A percentile compares a stretch with the other conserved stretches of the same genome.
These are phyloP conservation scores for Tonatia bakeri DNA, from an alignment of 2,113 vertebrate genomes.

Conservation along the genomic window DNA sequence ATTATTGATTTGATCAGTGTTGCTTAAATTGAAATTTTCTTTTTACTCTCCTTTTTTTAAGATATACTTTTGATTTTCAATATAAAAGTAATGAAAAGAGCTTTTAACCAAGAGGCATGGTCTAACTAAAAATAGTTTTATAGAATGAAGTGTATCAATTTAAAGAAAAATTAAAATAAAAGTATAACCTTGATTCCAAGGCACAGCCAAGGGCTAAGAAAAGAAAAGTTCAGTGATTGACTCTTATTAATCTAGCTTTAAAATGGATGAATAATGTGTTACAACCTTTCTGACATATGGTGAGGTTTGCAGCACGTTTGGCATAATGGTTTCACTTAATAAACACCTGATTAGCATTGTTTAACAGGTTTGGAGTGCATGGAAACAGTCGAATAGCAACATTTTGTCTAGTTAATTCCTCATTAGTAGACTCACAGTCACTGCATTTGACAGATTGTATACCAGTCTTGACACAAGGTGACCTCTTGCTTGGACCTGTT, in stretches of 20 bases:
- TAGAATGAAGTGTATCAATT: not conserved
- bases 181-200: slow-evolving; percentile 80
- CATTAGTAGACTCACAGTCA: slow-evolving; percentile 82
- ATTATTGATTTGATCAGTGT: not conserved
- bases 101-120: not conserved
- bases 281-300: slow-evolving; percentile 84
- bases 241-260: slow-evolving; percentile 81
- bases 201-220: slow-evolving; percentile 74
- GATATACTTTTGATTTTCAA: not conserved
- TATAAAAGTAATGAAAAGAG: not conserved
- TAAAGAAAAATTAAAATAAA: slow-evolving; percentile 69
- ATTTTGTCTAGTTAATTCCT: slow-evolving; percentile 85
- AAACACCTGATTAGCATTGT: slow-evolving; percentile 88
- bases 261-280: slow-evolving; percentile 84
- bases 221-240: slow-evolving; percentile 75
- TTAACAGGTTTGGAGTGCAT: slow-evolving; percentile 79
- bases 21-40: not conserved
- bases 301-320: slow-evolving; percentile 77
- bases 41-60: not conserved
- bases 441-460: slow-evolving; percentile 80
- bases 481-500: slow-evolving; percentile 81
- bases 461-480: slow-evolving; percentile 83
- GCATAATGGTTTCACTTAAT: slow-evolving; percentile 85
- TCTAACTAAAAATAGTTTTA: slow-evolving; percentile 22
- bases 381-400: slow-evolving; percentile 82